A percentile compares a stretch with the other conserved stretches of the same genome.
Conservation (phyloP, 1,140 invertebrate species). For the Cotesia glomerata region DNA sequence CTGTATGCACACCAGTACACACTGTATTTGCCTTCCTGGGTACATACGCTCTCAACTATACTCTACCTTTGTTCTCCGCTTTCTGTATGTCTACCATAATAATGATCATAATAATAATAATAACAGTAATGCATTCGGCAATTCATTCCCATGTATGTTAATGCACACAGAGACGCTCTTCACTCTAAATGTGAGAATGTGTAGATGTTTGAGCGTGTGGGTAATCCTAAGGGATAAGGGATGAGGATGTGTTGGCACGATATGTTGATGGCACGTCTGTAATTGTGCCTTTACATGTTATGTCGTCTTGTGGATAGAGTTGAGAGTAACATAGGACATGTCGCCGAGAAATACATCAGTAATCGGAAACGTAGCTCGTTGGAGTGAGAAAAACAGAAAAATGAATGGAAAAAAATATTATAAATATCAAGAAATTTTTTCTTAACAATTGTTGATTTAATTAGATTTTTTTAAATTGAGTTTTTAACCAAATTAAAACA, state of each 20-base stretch:
- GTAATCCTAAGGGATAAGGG: not conserved
- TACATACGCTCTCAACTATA: no score
- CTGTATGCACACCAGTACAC: no score
- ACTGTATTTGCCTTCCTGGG: no score
- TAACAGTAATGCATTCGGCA: not conserved
- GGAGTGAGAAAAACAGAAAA: conserved; percentile 7
- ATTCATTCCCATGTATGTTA: conserved; percentile 3
- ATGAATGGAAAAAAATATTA: no score
- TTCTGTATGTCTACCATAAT: not conserved
- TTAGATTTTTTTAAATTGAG: no score
- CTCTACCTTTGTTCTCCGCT: no score
- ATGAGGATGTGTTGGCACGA: conserved; percentile 18
- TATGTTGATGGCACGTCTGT: conserved; percentile 20
- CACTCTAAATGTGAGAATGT: no score
- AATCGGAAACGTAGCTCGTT: conserved; percentile 19
- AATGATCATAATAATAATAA: not conserved
- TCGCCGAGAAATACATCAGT: not conserved
- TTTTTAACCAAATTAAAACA: no score
- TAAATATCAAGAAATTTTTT: no score
- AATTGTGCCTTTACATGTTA: conserved; percentile 24
- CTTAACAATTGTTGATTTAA: no score
- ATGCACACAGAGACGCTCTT: no score
- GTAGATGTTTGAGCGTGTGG: not conserved
- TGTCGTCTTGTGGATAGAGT: not conserved
- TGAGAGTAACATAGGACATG: not conserved